A percentile compares a stretch with the other conserved stretches of the same genome.
These are phyloP conservation scores for Daktulosphaira vitifoliae DNA, from an alignment of 1,140 invertebrate genomes.

Conservation along the genomic window DNA sequence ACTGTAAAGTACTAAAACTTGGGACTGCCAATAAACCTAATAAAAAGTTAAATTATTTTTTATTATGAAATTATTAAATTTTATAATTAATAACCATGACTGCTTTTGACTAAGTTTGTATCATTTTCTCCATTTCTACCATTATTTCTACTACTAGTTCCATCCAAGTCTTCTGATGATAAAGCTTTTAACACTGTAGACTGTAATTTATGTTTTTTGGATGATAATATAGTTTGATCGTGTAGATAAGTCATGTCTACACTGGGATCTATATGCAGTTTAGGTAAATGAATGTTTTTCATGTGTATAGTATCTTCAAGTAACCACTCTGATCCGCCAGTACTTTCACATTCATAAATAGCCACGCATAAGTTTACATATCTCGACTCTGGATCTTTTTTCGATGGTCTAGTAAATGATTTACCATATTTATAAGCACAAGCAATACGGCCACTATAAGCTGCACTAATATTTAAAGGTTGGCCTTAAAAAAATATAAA, in stretches of 20 bases:
- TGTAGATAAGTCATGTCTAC: slow-evolving; percentile 75
- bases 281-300: slow-evolving; percentile 74
- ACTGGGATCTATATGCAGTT: slow-evolving; percentile 69
- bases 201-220: slow-evolving; percentile 41
- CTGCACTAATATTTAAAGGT: slow-evolving; percentile 88
- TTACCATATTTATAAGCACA: slow-evolving; percentile 90
- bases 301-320: slow-evolving; percentile 93
- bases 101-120: slow-evolving; percentile 40
- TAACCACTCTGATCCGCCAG: slow-evolving; percentile 91
- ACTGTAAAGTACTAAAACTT: slow-evolving; percentile 85
- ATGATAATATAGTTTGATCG: slow-evolving; percentile 60
- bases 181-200: slow-evolving; percentile 41
- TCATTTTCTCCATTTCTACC: slow-evolving; percentile 35
- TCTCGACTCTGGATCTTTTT: slow-evolving; percentile 67
- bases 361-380: slow-evolving; percentile 90
- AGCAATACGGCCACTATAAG: slow-evolving; percentile 92
- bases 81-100: slow-evolving; percentile 24
- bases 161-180: slow-evolving; percentile 40
- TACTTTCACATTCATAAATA: slow-evolving; percentile 99
- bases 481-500: slow-evolving; percentile 50
- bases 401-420: slow-evolving; percentile 70
- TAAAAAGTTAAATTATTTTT: slow-evolving; percentile 12
- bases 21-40: slow-evolving; percentile 73
- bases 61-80: neutral
- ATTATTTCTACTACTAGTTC: slow-evolving; percentile 35